phyloP scores from a whole-genome alignment of 2,888 invertebrate genomes.

The Caenorhabditis afra region DNA sequence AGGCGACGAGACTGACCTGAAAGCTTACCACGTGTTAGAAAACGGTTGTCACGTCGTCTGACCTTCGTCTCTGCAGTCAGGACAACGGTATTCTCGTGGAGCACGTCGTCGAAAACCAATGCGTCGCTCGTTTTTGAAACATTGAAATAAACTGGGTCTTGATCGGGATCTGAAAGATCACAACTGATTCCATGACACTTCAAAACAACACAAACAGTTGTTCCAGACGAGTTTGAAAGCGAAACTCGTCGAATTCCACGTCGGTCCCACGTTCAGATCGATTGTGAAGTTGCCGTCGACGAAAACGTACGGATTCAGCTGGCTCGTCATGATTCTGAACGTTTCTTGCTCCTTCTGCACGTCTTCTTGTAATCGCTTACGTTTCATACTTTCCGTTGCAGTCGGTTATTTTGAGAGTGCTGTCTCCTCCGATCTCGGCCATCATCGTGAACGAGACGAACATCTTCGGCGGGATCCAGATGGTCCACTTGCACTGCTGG shows the following conservation, averaged over 20 bases:
- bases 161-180: slow-evolving; percentile 13
- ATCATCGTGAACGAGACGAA: slow-evolving; percentile 33
- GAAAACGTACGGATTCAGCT: slow-evolving; percentile 40
- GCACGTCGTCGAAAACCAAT: slow-evolving; percentile 31
- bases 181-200: too few relatives aligned
- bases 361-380: neutral
- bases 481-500: slow-evolving; percentile 8
- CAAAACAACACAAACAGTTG: slow-evolving; percentile 3
- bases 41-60: neutral
- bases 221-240: slow-evolving; percentile 35
- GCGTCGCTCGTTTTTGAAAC: slow-evolving; percentile 18
- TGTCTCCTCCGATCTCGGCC: slow-evolving; percentile 26
- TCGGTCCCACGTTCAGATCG: slow-evolving; percentile 19
- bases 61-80: slow-evolving; percentile 40
- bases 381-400: slow-evolving; percentile 26
- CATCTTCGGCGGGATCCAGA: slow-evolving; percentile 3
- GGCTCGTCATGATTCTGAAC: slow-evolving; percentile 37
- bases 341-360: neutral
- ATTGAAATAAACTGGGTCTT: neutral
- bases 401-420: slow-evolving; percentile 23
- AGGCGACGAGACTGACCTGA: slow-evolving; percentile 33
- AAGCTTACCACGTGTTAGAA: neutral
- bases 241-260: slow-evolving; percentile 8
- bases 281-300: slow-evolving; percentile 25
- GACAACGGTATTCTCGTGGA: slow-evolving; percentile 14